Evolutionary conservation across 2,113 vertebrate genomes (phyloP).

Genomic region (Poecile atricapillus): DNA sequence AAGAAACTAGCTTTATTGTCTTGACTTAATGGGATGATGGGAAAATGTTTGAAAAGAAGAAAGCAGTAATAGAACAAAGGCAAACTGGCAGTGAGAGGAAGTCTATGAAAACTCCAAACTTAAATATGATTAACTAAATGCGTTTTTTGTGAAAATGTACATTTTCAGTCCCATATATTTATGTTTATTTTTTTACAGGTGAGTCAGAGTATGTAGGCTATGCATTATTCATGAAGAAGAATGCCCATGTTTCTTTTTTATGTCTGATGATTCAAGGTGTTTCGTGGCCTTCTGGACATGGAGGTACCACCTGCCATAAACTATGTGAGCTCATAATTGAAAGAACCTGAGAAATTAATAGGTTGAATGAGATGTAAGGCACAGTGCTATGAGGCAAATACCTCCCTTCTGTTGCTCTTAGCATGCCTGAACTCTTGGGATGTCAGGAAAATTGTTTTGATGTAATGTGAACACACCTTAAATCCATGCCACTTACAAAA

Average conservation of each 20-base stretch:
- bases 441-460: not conserved
- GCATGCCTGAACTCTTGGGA: not conserved
- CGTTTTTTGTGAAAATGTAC: not conserved
- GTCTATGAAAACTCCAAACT: slow-evolving; percentile 5
- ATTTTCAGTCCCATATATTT: not conserved
- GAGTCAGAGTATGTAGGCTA: not conserved
- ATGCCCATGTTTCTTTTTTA: not conserved
- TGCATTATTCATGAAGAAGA: not conserved
- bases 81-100: not conserved
- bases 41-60: slow-evolving; percentile 22
- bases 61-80: not conserved
- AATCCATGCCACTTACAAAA: not conserved
- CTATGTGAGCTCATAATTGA: not conserved
- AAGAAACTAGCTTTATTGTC: slow-evolving; percentile 8
- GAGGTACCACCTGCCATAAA: not conserved
- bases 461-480: not conserved
- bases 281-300: not conserved
- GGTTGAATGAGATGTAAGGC: not conserved
- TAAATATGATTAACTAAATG: not conserved
- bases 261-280: not conserved
- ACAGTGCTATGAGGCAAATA: not conserved
- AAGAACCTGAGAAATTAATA: not conserved
- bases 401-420: not conserved
- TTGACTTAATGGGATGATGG: not conserved
- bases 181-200: not conserved